phyloP scores from a whole-genome alignment of 2,113 vertebrate species.

The Gasterosteus nipponicus region DNA sequence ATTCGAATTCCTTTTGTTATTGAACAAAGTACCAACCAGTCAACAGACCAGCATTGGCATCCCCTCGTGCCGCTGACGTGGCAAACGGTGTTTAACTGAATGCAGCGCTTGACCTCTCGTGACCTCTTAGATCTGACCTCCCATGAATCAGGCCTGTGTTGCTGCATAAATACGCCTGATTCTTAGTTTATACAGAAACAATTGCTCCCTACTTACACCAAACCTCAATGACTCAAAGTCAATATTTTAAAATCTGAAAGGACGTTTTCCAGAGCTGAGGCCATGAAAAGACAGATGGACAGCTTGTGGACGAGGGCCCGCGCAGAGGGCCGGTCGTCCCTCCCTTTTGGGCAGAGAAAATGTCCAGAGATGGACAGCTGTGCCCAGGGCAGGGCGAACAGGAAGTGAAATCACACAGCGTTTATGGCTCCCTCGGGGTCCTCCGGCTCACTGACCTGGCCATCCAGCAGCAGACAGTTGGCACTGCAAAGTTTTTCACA shows the following conservation, averaged over 20 bases:
- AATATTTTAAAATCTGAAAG: constrained; percentile 29
- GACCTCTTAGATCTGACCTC: not conserved
- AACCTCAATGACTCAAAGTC: not conserved
- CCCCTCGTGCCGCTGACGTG: not conserved
- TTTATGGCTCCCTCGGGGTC: constrained; percentile 71
- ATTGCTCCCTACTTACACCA: not conserved
- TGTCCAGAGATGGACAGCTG: constrained; percentile 80
- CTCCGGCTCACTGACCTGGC: constrained; percentile 69
- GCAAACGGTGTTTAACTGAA: not conserved
- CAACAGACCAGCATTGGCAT: not conserved
- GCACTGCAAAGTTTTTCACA: constrained; percentile 64
- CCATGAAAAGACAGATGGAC: constrained; percentile 76
- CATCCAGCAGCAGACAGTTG: constrained; percentile 63
- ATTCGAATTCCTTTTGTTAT: too few relatives aligned
- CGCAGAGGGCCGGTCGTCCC: constrained; percentile 54
- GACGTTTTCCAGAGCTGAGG: constrained; percentile 45
- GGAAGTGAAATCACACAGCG: constrained; percentile 75
- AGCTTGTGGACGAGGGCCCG: constrained; percentile 61
- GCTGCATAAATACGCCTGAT: not conserved
- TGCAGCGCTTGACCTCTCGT: not conserved
- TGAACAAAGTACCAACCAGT: not conserved
- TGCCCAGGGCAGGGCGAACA: constrained; percentile 75
- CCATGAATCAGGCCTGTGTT: not conserved
- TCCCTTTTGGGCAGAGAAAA: constrained; percentile 76
- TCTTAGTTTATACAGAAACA: not conserved